Percentiles rank a stretch among this genome's conserved stretches.
These are phyloP conservation scores for Scaptomyza cyrtandrae DNA, from an alignment of 2,888 invertebrate species.

Conservation along the genomic window DNA sequence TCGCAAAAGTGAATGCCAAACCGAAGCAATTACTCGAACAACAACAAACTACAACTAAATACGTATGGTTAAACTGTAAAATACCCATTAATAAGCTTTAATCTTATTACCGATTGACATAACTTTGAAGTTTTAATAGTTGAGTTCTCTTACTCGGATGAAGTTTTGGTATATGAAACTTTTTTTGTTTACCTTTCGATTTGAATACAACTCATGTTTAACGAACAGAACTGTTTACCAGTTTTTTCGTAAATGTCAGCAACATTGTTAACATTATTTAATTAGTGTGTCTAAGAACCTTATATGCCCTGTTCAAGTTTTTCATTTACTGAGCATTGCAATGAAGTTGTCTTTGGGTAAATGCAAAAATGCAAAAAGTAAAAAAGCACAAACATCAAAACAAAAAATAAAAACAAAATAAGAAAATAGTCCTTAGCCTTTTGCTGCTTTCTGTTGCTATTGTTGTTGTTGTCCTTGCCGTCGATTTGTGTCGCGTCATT, in stretches of 20 bases:
- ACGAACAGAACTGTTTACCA: too few relatives aligned
- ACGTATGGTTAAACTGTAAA: neutral
- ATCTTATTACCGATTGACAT: too few relatives aligned
- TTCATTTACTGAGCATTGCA: neutral
- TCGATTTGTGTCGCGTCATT: constrained; percentile 60
- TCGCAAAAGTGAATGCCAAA: constrained; percentile 26
- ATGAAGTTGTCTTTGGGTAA: constrained; percentile 42
- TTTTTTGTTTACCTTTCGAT: too few relatives aligned
- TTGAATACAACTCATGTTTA: too few relatives aligned
- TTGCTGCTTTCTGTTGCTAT: neutral
- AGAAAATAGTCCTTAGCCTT: constrained; percentile 15
- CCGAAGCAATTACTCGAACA: constrained; percentile 24
- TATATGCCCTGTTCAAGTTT: neutral
- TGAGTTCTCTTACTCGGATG: too few relatives aligned
- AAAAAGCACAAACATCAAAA: neutral
- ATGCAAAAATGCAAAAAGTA: constrained; percentile 27
- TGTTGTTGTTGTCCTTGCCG: constrained; percentile 28
- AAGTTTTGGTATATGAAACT: too few relatives aligned
- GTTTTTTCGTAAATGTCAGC: too few relatives aligned
- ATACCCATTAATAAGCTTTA: neutral
- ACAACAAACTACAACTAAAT: constrained; percentile 1
- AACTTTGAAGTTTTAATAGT: too few relatives aligned
- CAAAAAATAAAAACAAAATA: constrained; percentile 1
- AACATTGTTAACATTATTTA: too few relatives aligned
- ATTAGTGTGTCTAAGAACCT: neutral